Evolutionary conservation across 2,888 invertebrate genomes (phyloP).

Genomic region (Caenorhabditis sulstoni): DNA sequence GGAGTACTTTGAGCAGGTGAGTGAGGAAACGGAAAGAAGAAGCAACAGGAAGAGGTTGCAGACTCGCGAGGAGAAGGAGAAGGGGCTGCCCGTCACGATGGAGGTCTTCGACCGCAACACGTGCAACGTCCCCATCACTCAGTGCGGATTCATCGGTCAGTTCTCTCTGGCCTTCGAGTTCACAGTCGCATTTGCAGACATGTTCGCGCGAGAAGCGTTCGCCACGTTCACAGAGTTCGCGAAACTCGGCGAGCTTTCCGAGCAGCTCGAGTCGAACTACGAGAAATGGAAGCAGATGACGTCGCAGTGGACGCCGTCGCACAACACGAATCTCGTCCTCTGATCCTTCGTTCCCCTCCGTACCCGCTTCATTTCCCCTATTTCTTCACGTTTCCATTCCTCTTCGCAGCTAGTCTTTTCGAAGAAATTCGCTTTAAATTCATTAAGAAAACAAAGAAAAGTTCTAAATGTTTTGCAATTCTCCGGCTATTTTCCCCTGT

Average conservation of each 20-base stretch:
- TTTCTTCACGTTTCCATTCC: neutral
- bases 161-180: too few species aligned
- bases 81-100: slow-evolving; percentile 95
- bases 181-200: slow-evolving; percentile 84
- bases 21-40: neutral
- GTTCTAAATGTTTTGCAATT: neutral
- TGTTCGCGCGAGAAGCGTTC: slow-evolving; percentile 97
- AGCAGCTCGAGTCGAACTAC: slow-evolving; percentile 78
- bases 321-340: slow-evolving; percentile 66
- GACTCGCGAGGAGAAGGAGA: slow-evolving; percentile 95
- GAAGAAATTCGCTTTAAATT: neutral
- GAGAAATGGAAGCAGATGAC: slow-evolving; percentile 75
- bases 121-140: slow-evolving; percentile 97
- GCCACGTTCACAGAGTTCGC: slow-evolving; percentile 90
- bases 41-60: slow-evolving; percentile 81
- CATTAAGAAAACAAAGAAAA: slow-evolving; percentile 7
- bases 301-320: slow-evolving; percentile 73
- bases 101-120: slow-evolving; percentile 95
- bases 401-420: slow-evolving; percentile 10
- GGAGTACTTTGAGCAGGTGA: slow-evolving; percentile 92
- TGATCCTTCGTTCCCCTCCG: neutral
- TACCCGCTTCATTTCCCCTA: too few species aligned
- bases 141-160: slow-evolving; percentile 86
- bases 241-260: slow-evolving; percentile 73
- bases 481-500: neutral